A percentile compares a stretch with the other conserved stretches of the same genome.
phyloP scores from a whole-genome alignment of 2,888 invertebrate species.

The Paralinhomoeus sp. region DNA sequence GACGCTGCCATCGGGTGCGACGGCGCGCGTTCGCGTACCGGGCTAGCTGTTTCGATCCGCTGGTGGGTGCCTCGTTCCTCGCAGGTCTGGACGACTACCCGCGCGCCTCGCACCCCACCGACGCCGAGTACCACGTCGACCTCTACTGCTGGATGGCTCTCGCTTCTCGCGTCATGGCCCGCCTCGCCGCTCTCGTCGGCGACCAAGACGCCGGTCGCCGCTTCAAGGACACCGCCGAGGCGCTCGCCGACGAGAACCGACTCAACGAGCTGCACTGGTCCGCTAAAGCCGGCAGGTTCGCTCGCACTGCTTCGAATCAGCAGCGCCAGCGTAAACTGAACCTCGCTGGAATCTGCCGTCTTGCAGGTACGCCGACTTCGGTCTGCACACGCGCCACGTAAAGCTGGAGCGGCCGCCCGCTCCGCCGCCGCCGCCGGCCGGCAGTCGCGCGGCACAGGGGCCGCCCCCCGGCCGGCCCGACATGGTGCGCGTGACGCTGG shows the following conservation, averaged over 20 bases:
- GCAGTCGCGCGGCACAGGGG: too few relatives aligned
- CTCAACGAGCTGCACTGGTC: constrained; percentile 73
- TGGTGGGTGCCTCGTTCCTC: too few relatives aligned
- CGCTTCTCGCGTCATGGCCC: constrained; percentile 54
- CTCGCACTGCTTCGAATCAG: too few relatives aligned
- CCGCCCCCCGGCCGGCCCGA: too few relatives aligned
- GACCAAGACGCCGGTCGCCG: constrained; percentile 18
- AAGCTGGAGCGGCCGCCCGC: constrained; percentile 41
- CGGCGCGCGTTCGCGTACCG: too few relatives aligned
- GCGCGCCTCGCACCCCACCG: constrained; percentile 76
- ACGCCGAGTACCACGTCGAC: constrained; percentile 74
- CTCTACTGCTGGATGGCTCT: constrained; percentile 88
- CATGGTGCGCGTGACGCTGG: constrained; percentile 19
- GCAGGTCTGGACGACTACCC: constrained; percentile 71
- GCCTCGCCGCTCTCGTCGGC: constrained; percentile 37
- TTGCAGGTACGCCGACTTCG: constrained; percentile 62
- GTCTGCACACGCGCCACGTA: constrained; percentile 68
- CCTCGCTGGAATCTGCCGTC: too few relatives aligned
- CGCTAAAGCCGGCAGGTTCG: constrained; percentile 31
- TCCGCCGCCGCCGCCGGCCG: too few relatives aligned
- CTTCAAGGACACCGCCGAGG: constrained; percentile 35
- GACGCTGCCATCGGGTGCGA: constrained; percentile 62
- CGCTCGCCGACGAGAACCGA: constrained; percentile 48
- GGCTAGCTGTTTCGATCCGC: too few relatives aligned
- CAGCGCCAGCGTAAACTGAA: too few relatives aligned